Evolutionary conservation across 1,140 invertebrate species (phyloP), one percentile per base, ranked within the genome.

Genomic region (Zaprionus davidi): DNA sequence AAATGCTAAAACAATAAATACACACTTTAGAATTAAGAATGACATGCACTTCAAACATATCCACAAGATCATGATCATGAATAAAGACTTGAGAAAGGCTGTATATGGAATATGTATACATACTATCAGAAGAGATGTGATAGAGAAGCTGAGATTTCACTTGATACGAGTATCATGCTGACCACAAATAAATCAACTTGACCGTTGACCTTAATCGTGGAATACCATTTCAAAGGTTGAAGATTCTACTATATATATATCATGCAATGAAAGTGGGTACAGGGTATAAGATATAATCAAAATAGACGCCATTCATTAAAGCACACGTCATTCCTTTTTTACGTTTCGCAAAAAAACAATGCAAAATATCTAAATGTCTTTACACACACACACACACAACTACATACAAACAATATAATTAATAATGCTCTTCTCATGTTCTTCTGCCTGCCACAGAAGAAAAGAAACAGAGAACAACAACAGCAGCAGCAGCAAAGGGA

Each of bases 291-390:
- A 11, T 46, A 46, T 3, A 46, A 46, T 28, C 34, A 28, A 84
- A 84, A 60, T 53, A 70, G 65, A 82, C 60, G 49, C 36, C 55
- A 63, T 58, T 24, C 57, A 59, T 53, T 67, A 44, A 44, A 78
- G 56, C 79, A 79, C 84, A 88, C 81, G 85, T 87, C 84, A 88
- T 87, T 60, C 51, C 51, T 71, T 41, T 74, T 46, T 63, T 64
- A 24, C 72, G 55, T 22, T 68, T 36, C 51, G 28, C 31, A 49
- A 67, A 71, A 71, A 75, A 46, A 24, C 49, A 67, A 71, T 81
- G 70, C 41, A 64, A 76, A 71, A 78, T 46, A 64, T 51, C 26
- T 46, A 56, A 46, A 28, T 51, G 12, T 22, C 38, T 55, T 24
- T 28, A 56, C 28, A 28, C 7, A 72, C 22, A 69, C 31, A 69